Base-by-base conservation (phyloP, 2,113 vertebrate species). In the Entomyzon cyanotis region DNA sequence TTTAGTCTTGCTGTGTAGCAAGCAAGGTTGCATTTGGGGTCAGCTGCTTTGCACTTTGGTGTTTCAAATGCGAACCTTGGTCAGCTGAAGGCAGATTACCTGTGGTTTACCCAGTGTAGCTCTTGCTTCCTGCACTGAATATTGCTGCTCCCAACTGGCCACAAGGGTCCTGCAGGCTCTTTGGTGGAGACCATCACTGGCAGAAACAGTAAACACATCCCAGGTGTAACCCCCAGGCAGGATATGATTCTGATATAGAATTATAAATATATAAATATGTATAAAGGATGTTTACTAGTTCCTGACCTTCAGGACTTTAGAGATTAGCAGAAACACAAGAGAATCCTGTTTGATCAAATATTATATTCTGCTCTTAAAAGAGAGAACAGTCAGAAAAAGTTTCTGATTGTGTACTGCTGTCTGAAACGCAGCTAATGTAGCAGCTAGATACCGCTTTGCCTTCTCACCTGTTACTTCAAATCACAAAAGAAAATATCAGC, bases 71-170 rank as follows among this genome's bases (percentile, higher is more conserved):
- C 42, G 62, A 93, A 23, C 12, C 30, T 63, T 12, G 7, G 25
- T 19, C 42, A 75, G 56, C 33, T 2, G 1, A 75, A 55, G 35
- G 67, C 49, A 30, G 30, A 11, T 53, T 15, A 28, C 8, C 4
- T 0, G 5, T 52, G 20, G 20, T 30, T 70, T 50, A 55, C 33
- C 30, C 56, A 0, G 12, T 0, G 15, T 16, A 17, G 17, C 15
- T 78, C 25, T 63, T 53, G 19, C 23, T 83, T 70, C 28, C 33
- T 52, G 33, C 35, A 2, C 35, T 10, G 23, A 13, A 12, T 20
- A 11, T 5, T 4, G 6, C 0, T 8, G 20, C 12, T 81, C 30
- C 35, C 0, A 0, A 3, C 35, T 22, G 52, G 31, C 50, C 55
- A 39, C 47, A 9, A 4, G 44, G 50, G 23, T 35, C 52, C 31